These are phyloP conservation scores for Crotalus viridis DNA, from an alignment of 2,113 vertebrate genomes.

Conservation along the genomic window DNA sequence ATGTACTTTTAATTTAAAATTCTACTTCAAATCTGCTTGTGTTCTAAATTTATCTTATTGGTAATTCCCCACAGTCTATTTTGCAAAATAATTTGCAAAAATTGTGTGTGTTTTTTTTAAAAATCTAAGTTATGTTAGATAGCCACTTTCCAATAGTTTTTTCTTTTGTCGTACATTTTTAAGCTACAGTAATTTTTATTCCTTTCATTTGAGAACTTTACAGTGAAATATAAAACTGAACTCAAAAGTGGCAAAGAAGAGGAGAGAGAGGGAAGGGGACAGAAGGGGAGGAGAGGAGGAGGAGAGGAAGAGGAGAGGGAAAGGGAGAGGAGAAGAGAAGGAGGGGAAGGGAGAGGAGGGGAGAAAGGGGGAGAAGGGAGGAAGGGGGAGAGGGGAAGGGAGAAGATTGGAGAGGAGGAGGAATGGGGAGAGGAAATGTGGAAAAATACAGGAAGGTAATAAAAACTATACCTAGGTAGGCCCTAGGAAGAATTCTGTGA, in stretches of 20 bases:
- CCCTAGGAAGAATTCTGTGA: background rate
- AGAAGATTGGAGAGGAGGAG: too few relatives aligned
- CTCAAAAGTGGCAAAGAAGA: background rate
- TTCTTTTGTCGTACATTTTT: background rate
- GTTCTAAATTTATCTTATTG: background rate
- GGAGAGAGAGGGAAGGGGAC: too few relatives aligned
- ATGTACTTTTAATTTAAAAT: background rate
- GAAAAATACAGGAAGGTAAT: background rate
- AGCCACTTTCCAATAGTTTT: background rate
- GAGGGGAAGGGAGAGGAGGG: too few relatives aligned
- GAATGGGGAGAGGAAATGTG: background rate
- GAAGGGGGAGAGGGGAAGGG: too few relatives aligned
- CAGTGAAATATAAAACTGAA: background rate
- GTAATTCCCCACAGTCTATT: background rate
- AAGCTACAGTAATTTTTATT: background rate
- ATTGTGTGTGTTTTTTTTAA: background rate
- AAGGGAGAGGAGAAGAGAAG: background rate
- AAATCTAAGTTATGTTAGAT: background rate
- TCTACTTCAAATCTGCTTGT: background rate
- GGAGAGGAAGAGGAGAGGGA: background rate
- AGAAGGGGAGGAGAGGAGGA: too few relatives aligned
- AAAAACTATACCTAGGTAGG: background rate
- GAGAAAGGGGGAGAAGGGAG: too few relatives aligned
- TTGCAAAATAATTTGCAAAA: background rate
- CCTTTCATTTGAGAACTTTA: background rate